Base-by-base conservation (phyloP, 2,888 invertebrate species). In the Bombyx huttoni region DNA sequence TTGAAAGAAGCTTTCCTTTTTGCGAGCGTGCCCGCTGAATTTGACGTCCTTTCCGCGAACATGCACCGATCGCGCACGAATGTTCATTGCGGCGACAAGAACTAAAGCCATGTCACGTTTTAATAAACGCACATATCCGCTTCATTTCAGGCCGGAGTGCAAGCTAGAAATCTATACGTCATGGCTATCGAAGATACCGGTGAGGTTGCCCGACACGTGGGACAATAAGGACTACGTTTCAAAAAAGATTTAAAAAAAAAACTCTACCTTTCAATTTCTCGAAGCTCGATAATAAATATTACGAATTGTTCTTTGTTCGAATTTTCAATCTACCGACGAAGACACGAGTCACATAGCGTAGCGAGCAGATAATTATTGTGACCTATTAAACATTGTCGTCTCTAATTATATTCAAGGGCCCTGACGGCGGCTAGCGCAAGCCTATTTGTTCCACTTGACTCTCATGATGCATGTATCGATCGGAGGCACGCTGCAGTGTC, bases 121-220 rank as follows among this genome's bases (percentile, higher is more conserved):
- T 40, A 40, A 40, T 40, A 40, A n/a, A 40, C 40, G 3, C 12
- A 8, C 40, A 5, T 40, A 8, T 40, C 3, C 12, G 40, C 12
- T 40, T 12, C 40, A 12, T 70, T 63, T 12, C 78, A 89, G 89
- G 56, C 77, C 80, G 13, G 84, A 88, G 52, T 87, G 81, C 52
- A 73, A 75, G 56, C 63, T 88, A 50, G 89, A 87, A 66, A 76
- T 83, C 52, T 87, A 86, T 56, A 75, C 75, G 8, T 72, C 78
- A 7, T 87, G 86, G 87, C 54, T 78, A 1, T 13, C 58, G 9
- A 76, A 77, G 49, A 63, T 73, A 8, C 81, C 79, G 0, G 1
- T 72, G 2, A 67, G 67, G 13, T 60, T 78, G 13, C 82, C 82
- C 7, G 88, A 88, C 49, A 60, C 70, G 1, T 87, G 87, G 86